Evolutionary conservation across 2,888 invertebrate species (phyloP).

Genomic region (Andrena trimmerana): DNA sequence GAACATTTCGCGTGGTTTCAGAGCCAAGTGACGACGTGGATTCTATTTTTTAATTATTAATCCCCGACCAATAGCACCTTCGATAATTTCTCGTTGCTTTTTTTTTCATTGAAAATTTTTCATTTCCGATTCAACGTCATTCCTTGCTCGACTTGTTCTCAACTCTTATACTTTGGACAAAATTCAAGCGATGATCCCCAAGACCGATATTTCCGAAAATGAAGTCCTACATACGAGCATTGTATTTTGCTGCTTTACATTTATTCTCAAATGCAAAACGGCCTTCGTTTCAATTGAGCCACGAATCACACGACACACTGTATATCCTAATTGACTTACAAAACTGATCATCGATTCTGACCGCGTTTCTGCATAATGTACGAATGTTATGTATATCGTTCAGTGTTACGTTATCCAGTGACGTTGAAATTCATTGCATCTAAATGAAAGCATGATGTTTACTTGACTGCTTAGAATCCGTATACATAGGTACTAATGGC

Average conservation of each 20-base stretch:
- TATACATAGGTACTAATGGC: conserved; percentile 26
- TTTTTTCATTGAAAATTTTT: background rate
- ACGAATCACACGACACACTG: background rate
- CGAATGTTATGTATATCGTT: conserved; percentile 5
- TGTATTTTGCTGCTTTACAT: background rate
- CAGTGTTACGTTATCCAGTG: conserved; percentile 10
- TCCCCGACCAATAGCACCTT: background rate
- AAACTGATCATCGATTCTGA: conserved; percentile 2
- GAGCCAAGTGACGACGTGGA: background rate
- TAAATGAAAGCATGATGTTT: conserved; percentile 23
- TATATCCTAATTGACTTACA: conserved; percentile 1
- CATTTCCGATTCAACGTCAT: background rate
- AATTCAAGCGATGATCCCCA: background rate
- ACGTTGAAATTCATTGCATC: conserved; percentile 17
- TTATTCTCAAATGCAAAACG: background rate
- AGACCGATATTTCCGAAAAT: background rate
- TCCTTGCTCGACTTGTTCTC: no score
- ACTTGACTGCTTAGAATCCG: conserved; percentile 23
- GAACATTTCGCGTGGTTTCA: background rate
- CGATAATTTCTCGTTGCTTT: background rate
- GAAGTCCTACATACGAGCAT: no score
- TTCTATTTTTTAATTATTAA: background rate
- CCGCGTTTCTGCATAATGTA: background rate
- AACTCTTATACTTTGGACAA: no score
- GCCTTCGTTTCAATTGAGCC: background rate